These are phyloP conservation scores for Gisinianus flammeolus DNA, from an alignment of 2,888 invertebrate genomes.

Conservation along the genomic window DNA sequence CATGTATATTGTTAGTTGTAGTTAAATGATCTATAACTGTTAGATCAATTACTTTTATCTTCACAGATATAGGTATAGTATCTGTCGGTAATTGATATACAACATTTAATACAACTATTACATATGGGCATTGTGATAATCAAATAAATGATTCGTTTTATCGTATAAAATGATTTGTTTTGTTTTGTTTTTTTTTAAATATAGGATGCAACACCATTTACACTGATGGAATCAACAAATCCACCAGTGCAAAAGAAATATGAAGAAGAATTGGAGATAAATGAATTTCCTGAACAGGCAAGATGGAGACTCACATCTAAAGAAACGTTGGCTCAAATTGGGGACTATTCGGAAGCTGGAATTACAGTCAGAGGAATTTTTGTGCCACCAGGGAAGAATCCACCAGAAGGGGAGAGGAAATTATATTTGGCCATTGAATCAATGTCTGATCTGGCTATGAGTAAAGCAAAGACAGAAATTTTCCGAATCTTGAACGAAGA, in stretches of 20 bases:
- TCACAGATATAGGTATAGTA: too few relatives aligned
- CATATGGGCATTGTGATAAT: not conserved
- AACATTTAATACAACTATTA: too few relatives aligned
- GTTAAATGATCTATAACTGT: too few relatives aligned
- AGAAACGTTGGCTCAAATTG: slow-evolving; percentile 97
- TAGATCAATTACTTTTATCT: too few relatives aligned
- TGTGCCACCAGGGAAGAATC: slow-evolving; percentile 88
- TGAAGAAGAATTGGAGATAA: slow-evolving; percentile 99
- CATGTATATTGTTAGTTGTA: slow-evolving; percentile 20
- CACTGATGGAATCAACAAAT: slow-evolving; percentile 55
- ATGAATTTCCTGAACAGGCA: slow-evolving; percentile 99
- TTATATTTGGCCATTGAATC: slow-evolving; percentile 98
- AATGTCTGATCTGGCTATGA: slow-evolving; percentile 93
- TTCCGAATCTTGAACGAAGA: slow-evolving; percentile 98
- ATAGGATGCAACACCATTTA: slow-evolving; percentile 49
- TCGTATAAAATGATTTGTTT: not conserved
- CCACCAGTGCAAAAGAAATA: slow-evolving; percentile 70
- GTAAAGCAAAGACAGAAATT: slow-evolving; percentile 96
- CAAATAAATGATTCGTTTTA: not conserved
- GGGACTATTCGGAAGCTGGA: slow-evolving; percentile 98
- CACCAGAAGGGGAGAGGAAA: slow-evolving; percentile 92
- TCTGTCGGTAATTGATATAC: too few relatives aligned
- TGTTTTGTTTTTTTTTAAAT: slow-evolving; percentile 18
- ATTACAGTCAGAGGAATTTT: slow-evolving; percentile 96
- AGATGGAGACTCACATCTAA: slow-evolving; percentile 92